Percentiles rank a stretch among this genome's conserved stretches.
Evolutionary conservation across 1,140 invertebrate species (phyloP).

Genomic region (Heliconius melpomene): DNA sequence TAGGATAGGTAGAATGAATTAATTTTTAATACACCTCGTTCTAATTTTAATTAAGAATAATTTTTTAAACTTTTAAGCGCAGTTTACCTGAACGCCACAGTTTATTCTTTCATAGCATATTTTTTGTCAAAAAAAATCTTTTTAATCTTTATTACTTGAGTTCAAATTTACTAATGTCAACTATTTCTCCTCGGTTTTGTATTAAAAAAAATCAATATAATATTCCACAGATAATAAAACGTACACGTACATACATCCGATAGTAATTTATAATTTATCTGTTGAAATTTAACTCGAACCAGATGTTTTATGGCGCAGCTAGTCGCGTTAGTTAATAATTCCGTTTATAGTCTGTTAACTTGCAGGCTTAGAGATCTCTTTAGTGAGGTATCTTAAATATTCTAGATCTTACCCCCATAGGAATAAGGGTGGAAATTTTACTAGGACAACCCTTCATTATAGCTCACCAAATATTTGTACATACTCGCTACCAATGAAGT

Average conservation of each 20-base stretch:
- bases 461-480: conserved; percentile 45
- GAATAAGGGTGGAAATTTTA: conserved; percentile 17
- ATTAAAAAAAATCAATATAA: neutral
- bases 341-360: conserved; percentile 55
- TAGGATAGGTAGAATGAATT: too few relatives aligned
- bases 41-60: too few relatives aligned
- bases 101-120: too few relatives aligned
- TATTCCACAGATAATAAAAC: neutral
- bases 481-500: conserved; percentile 40
- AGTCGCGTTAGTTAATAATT: conserved; percentile 54
- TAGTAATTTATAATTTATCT: conserved; percentile 34
- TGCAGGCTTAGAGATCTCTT: conserved; percentile 47
- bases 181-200: too few relatives aligned
- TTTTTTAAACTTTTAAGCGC: too few relatives aligned
- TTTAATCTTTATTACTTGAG: too few relatives aligned
- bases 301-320: conserved; percentile 49
- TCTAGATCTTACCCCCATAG: conserved; percentile 34
- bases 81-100: too few relatives aligned
- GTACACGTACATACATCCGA: neutral
- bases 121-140: too few relatives aligned
- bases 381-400: conserved; percentile 21
- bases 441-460: conserved; percentile 35
- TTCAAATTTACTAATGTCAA: too few relatives aligned
- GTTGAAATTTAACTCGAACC: conserved; percentile 43
- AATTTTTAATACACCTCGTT: too few relatives aligned